A percentile compares a stretch with the other conserved stretches of the same genome.
Conservation (phyloP, 2,797 vertebrate species). For the Myotis myotis region DNA sequence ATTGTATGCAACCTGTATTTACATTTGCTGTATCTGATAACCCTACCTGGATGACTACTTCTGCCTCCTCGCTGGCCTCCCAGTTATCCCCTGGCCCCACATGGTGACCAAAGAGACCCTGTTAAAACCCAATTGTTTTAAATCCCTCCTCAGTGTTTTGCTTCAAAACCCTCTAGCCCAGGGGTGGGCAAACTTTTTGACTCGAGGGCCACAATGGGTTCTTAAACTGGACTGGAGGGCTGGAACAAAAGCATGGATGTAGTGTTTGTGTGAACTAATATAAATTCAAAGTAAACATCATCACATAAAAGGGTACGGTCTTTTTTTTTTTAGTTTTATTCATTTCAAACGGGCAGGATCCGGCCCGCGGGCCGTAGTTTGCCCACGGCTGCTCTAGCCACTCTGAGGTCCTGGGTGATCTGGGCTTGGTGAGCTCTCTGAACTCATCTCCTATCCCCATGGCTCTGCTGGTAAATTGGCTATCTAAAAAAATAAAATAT, state of each 20-base stretch:
- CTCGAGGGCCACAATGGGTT: too few relatives aligned
- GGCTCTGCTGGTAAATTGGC: neutral
- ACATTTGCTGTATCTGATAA: neutral
- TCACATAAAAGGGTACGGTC: too few relatives aligned
- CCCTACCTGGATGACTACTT: neutral
- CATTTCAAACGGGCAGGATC: too few relatives aligned
- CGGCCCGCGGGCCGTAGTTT: too few relatives aligned
- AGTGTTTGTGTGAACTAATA: too few relatives aligned
- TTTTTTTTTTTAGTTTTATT: too few relatives aligned
- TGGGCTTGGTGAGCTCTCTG: neutral
- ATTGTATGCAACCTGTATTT: neutral
- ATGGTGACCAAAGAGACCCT: neutral
- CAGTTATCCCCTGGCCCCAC: neutral
- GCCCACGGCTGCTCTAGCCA: neutral
- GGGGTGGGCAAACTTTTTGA: too few relatives aligned
- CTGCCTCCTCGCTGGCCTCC: neutral
- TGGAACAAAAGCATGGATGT: too few relatives aligned
- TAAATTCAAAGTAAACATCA: too few relatives aligned
- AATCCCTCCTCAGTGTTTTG: neutral
- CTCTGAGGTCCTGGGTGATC: neutral
- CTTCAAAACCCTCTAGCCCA: neutral
- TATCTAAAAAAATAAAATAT: neutral
- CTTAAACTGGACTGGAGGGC: too few relatives aligned
- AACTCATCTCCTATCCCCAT: neutral
- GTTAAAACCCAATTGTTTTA: neutral